These are phyloP conservation scores for Odontocerum albicorne DNA, from an alignment of 2,888 invertebrate genomes.

Conservation along the genomic window DNA sequence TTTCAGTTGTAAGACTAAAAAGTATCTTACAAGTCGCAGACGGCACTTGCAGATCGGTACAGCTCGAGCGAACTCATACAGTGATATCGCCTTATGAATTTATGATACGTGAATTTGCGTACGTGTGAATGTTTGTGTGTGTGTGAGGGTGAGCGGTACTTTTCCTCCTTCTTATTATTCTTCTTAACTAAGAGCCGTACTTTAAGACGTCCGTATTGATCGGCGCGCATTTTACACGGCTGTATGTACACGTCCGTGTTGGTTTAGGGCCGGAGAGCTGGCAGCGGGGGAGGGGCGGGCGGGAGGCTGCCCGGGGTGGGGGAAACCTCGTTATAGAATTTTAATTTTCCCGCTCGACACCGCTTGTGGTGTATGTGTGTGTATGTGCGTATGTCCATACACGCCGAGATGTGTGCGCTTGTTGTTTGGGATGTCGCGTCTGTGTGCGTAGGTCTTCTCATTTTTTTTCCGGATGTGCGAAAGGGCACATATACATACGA, in stretches of 20 bases:
- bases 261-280: slow-evolving; percentile 29
- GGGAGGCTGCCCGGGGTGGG: slow-evolving; percentile 17
- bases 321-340: slow-evolving; percentile 37
- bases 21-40: too few relatives aligned
- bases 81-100: slow-evolving; percentile 29
- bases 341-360: slow-evolving; percentile 34
- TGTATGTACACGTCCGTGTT: slow-evolving; percentile 33
- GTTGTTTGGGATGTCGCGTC: not conserved
- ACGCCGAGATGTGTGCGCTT: not conserved
- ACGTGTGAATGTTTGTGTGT: slow-evolving; percentile 36
- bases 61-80: too few relatives aligned
- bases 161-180: slow-evolving; percentile 37
- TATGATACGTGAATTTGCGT: slow-evolving; percentile 38
- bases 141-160: slow-evolving; percentile 34
- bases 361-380: slow-evolving; percentile 27
- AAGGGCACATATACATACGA: slow-evolving; percentile 6
- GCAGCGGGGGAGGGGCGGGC: slow-evolving; percentile 15
- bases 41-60: too few relatives aligned
- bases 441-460: slow-evolving; percentile 16
- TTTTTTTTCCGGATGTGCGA: not conserved
- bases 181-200: slow-evolving; percentile 38
- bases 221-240: slow-evolving; percentile 37
- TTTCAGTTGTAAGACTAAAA: not conserved
- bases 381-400: slow-evolving; percentile 13
- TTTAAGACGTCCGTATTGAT: slow-evolving; percentile 38